Evolutionary conservation across 2,888 invertebrate species (phyloP), one percentile per base, ranked within the genome.

Genomic region (Ryuthela nishihirai): DNA sequence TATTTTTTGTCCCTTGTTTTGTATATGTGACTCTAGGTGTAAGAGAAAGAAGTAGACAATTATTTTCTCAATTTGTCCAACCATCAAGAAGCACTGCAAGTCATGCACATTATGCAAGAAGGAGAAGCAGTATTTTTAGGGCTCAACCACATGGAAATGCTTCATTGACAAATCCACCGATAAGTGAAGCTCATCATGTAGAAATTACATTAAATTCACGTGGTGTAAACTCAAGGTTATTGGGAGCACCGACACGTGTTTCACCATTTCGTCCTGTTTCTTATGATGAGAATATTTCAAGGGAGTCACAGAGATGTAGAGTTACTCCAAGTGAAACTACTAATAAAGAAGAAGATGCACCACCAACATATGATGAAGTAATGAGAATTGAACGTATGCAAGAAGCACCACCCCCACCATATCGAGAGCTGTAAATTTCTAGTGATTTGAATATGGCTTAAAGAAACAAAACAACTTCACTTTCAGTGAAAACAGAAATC

Each of bases 1-100:
- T 58, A 4, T 58, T 58, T 32, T 58, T 58, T 20, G 56, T 58
- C 10, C 56, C 56, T 4, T 58, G 56, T 29, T 58, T 58, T n/a
- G 47, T 58, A 23, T 58, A 58, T 35, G 50, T 58, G 6, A 58
- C 56, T 7, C 35, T 52, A 2, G 56, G 56, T 9, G 49, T 58
- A 21, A 45, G 56, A 9, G 56, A 58, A 10, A 45, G 56, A 3
- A 50, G 56, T 17, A 45, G 56, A 3, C 50, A 46, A 23, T 9
- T 58, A 3, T 58, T 58, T 32, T 50, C 50, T 4, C 56, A 58
- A 32, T 35, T 58, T 45, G 50, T 46, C 4, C 56, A 50, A n/a
- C 56, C 50, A 21, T 29, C 46, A n/a, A 40, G 46, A 32, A 45
- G 45, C 17, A 45, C 56, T 24, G 50, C 43, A 17, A 40, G 50